phyloP scores from a whole-genome alignment of 2,113 vertebrate species.

The Odocoileus hemionus region DNA sequence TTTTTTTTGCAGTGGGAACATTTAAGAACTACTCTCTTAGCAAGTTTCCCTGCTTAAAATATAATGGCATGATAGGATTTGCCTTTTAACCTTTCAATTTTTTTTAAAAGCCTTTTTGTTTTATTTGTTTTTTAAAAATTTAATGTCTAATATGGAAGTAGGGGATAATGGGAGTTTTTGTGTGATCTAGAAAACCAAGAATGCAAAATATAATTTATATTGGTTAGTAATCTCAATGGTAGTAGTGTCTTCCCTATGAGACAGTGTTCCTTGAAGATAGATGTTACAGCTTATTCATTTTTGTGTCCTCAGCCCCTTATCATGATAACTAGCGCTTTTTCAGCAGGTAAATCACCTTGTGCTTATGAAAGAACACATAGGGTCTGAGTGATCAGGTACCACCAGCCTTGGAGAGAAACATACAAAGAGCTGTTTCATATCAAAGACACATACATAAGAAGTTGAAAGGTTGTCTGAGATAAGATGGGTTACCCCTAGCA shows the following conservation, averaged over 20 bases:
- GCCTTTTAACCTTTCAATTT: neutral
- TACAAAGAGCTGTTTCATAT: neutral
- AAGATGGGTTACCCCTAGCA: neutral
- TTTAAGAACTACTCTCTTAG: neutral
- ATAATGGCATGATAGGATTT: neutral
- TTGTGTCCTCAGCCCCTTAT: neutral
- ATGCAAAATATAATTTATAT: neutral
- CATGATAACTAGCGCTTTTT: neutral
- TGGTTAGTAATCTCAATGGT: neutral
- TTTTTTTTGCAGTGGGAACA: neutral
- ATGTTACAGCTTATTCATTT: neutral
- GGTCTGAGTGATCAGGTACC: neutral
- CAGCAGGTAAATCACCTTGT: neutral
- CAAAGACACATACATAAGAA: neutral
- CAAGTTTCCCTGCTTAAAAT: neutral
- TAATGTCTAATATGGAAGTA: neutral
- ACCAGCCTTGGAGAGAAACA: neutral
- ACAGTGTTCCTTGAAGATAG: neutral
- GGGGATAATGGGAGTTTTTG: neutral
- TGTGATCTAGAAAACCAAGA: neutral
- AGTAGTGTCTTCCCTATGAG: neutral
- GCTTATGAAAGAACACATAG: neutral
- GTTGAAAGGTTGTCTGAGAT: neutral
- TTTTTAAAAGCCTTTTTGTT: neutral
- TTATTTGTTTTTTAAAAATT: neutral